Conservation (phyloP, 2,888 invertebrate genomes). For the Agrochola lota region DNA sequence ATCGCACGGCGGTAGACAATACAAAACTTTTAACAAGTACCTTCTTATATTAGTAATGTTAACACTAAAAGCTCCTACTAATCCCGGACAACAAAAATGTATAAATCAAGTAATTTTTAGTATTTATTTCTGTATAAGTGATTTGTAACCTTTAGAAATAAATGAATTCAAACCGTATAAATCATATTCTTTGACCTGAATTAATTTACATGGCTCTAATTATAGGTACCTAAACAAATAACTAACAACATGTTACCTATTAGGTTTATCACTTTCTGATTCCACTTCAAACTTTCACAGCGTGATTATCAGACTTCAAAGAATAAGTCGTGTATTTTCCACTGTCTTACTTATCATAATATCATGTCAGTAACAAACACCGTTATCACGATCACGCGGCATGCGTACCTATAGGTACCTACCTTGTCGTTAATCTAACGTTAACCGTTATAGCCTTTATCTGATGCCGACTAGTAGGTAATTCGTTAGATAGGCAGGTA, state of each 20-base stretch:
- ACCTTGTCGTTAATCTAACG: conserved; percentile 38
- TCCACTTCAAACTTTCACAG: conserved; percentile 17
- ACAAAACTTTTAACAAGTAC: no score
- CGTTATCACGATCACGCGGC: conserved; percentile 39
- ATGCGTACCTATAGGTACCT: background rate
- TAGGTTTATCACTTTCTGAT: conserved; percentile 23
- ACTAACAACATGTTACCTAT: background rate
- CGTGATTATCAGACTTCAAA: conserved; percentile 18
- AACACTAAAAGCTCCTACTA: no score
- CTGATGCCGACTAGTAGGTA: conserved; percentile 19
- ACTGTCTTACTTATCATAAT: conserved; percentile 32
- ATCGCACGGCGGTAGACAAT: no score
- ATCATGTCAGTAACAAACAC: conserved; percentile 16
- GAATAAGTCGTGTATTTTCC: conserved; percentile 31
- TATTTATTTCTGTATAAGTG: no score
- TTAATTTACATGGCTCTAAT: background rate
- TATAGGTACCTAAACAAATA: background rate
- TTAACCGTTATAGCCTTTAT: conserved; percentile 32
- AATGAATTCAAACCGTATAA: no score
- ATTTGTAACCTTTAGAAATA: no score
- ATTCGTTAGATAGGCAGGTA: background rate
- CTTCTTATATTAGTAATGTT: no score
- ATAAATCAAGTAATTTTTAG: no score
- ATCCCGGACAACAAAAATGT: no score
- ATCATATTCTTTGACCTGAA: no score